Conservation (phyloP, 2,888 invertebrate species). For the Heteromurus nitidus region DNA sequence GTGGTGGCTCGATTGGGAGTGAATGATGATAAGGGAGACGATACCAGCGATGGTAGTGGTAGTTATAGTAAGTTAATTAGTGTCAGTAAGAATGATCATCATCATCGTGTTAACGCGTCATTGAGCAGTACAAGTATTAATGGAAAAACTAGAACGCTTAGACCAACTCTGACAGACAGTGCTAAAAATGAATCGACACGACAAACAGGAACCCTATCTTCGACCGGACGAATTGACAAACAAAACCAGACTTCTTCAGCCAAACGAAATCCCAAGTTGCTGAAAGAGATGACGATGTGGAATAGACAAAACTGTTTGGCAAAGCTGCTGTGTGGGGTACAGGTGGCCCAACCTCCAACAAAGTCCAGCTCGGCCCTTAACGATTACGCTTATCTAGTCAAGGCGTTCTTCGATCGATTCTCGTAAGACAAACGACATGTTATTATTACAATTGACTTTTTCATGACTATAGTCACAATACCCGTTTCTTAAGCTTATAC, state of each 20-base stretch:
- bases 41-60: constrained; percentile 14
- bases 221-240: not conserved
- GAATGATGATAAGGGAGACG: constrained; percentile 19
- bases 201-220: not conserved
- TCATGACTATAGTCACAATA: not conserved
- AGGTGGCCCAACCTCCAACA: constrained; percentile 58
- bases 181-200: not conserved
- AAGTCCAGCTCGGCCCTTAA: constrained; percentile 53
- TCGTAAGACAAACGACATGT: constrained; percentile 61
- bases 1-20: not conserved
- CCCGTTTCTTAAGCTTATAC: not conserved
- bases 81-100: constrained; percentile 11
- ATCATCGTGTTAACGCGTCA: too few species aligned
- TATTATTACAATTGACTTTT: not conserved
- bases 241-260: not conserved
- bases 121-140: not conserved
- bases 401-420: constrained; percentile 59
- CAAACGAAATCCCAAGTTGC: constrained; percentile 45
- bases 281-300: constrained; percentile 61
- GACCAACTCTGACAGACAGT: not conserved
- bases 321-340: constrained; percentile 64
- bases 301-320: constrained; percentile 65
- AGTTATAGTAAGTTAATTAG: not conserved
- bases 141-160: not conserved
- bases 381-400: constrained; percentile 66